These are phyloP conservation scores for Podotricha telesiphe DNA, from an alignment of 2,888 invertebrate genomes.

Conservation along the genomic window DNA sequence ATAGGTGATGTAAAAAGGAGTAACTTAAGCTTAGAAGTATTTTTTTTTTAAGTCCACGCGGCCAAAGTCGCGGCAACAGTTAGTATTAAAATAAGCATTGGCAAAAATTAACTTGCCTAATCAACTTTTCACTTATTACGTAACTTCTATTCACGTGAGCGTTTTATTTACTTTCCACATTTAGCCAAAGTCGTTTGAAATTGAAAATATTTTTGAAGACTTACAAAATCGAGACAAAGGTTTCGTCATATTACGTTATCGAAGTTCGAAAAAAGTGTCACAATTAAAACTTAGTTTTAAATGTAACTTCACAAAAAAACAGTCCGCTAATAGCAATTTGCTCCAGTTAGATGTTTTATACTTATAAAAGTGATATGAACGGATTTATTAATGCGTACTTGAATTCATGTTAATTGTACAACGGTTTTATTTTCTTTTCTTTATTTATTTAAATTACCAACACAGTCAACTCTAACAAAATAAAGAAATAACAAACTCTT, in stretches of 20 bases:
- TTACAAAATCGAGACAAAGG: conserved; percentile 47
- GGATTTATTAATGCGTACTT: conserved; percentile 10
- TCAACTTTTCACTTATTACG: conserved; percentile 51
- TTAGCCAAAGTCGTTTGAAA: conserved; percentile 51
- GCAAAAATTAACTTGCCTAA: conserved; percentile 54
- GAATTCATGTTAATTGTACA: neutral
- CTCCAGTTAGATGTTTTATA: conserved; percentile 9
- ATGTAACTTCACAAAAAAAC: conserved; percentile 14
- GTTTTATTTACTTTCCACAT: conserved; percentile 57
- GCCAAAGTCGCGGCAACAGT: no score
- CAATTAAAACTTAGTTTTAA: conserved; percentile 33
- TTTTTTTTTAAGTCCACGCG: no score
- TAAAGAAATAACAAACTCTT: no score
- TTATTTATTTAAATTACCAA: no score
- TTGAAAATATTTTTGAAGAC: conserved; percentile 51
- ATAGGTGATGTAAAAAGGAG: no score
- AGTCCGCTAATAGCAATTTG: conserved; percentile 26
- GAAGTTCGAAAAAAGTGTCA: conserved; percentile 45
- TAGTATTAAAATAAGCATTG: conserved; percentile 47
- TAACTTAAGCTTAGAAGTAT: no score
- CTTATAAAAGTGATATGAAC: conserved; percentile 16
- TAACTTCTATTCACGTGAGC: conserved; percentile 56
- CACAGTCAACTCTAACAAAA: no score
- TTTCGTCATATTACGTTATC: conserved; percentile 40
- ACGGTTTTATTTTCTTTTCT: no score